Percentiles rank a stretch among this genome's conserved stretches.
These are phyloP conservation scores for Tenthredo livida DNA, from an alignment of 2,888 invertebrate species.

Conservation along the genomic window DNA sequence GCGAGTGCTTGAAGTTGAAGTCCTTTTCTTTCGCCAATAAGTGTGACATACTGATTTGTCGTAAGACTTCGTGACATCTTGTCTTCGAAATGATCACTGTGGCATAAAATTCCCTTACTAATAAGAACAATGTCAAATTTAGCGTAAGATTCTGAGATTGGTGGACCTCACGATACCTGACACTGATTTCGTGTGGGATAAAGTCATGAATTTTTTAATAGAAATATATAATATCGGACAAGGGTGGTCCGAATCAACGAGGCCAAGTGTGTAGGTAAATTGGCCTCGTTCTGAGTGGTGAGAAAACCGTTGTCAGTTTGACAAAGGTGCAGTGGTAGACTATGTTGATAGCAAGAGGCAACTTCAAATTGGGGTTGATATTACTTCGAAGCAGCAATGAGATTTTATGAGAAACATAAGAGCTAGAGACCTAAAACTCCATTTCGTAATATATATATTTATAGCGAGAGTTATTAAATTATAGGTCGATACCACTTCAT, in stretches of 20 bases:
- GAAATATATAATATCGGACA: not conserved
- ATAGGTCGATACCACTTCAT: not conserved
- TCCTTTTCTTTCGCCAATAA: too few relatives aligned
- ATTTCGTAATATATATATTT: not conserved
- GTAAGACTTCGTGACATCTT: not conserved
- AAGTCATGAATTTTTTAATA: not conserved
- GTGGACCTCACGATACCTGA: not conserved
- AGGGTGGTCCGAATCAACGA: not conserved
- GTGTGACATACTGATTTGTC: too few relatives aligned
- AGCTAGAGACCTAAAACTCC: not conserved
- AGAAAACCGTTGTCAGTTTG: slow-evolving; percentile 15
- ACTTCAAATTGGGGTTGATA: slow-evolving; percentile 16
- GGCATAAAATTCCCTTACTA: not conserved
- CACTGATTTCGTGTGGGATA: not conserved
- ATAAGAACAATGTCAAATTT: not conserved
- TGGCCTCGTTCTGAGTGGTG: not conserved
- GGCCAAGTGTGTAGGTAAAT: not conserved
- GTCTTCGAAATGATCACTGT: not conserved
- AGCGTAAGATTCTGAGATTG: not conserved
- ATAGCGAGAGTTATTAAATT: not conserved
- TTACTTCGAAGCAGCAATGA: not conserved
- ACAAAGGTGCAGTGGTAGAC: not conserved
- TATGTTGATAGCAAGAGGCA: not conserved
- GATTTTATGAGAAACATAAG: not conserved
- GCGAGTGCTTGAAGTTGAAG: too few relatives aligned